These are phyloP conservation scores for Agapornis roseicollis DNA, from an alignment of 2,113 vertebrate genomes.

Conservation along the genomic window DNA sequence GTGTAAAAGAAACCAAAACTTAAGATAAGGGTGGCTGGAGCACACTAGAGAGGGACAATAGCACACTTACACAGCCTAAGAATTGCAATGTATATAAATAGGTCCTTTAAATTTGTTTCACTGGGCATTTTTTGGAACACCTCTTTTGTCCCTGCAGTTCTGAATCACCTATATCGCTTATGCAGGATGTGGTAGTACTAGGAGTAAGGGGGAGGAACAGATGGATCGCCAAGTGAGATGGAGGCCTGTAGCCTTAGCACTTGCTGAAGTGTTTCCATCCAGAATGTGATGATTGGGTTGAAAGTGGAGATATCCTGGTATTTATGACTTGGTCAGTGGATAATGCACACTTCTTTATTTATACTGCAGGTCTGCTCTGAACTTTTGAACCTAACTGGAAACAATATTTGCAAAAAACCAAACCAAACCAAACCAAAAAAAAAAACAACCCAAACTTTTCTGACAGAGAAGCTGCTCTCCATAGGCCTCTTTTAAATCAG, in stretches of 20 bases:
- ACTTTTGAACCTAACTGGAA: neutral
- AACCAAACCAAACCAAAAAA: too few relatives aligned
- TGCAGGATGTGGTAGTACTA: neutral
- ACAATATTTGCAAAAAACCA: neutral
- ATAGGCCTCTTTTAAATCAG: neutral
- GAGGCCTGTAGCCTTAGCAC: neutral
- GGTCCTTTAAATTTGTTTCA: neutral
- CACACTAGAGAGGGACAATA: neutral
- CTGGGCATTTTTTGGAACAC: neutral
- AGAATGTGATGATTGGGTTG: neutral
- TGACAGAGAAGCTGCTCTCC: neutral
- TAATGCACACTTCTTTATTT: neutral
- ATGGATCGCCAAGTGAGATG: neutral
- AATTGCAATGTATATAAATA: neutral
- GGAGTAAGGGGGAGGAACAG: neutral
- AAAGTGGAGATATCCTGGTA: neutral
- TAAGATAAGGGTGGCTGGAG: neutral
- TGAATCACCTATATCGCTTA: neutral
- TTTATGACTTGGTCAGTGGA: neutral
- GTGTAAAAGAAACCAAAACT: neutral
- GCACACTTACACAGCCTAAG: neutral
- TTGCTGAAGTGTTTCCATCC: neutral
- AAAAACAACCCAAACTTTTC: neutral
- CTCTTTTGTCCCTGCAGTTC: neutral
- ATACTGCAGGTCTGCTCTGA: neutral